Evolutionary conservation across 2,113 vertebrate genomes (phyloP).

Genomic region (Buteo buteo): DNA sequence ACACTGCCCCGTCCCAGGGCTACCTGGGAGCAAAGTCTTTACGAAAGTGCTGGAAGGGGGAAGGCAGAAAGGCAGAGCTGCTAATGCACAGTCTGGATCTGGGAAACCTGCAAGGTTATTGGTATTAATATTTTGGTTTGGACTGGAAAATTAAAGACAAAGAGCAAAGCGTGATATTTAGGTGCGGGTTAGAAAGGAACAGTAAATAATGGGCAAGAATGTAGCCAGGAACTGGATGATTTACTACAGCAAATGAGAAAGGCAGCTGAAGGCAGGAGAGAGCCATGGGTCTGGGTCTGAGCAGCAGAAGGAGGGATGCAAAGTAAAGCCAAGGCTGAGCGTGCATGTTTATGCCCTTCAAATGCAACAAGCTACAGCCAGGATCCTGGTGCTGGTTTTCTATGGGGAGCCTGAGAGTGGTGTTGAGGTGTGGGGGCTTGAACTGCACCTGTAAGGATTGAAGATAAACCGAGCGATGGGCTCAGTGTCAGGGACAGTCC

Average conservation of each 20-base stretch:
- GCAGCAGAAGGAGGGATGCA: background rate
- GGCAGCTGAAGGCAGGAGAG: background rate
- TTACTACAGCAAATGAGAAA: background rate
- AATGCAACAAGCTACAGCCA: background rate
- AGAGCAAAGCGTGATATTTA: background rate
- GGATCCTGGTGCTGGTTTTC: background rate
- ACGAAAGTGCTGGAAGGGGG: background rate
- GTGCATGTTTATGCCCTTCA: background rate
- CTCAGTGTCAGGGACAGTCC: background rate
- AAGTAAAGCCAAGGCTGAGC: background rate
- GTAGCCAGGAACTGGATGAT: background rate
- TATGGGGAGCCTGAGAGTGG: background rate
- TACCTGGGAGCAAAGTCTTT: background rate
- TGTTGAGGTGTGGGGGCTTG: background rate
- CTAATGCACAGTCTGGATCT: background rate
- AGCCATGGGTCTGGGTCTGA: background rate
- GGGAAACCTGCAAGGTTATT: background rate
- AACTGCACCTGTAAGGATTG: background rate
- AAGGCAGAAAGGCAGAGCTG: background rate
- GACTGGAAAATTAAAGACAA: conserved; percentile 15
- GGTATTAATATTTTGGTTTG: background rate
- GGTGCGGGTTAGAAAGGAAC: background rate
- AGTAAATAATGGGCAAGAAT: background rate
- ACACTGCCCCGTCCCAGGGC: background rate
- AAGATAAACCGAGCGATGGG: background rate